phyloP scores from a whole-genome alignment of 2,888 invertebrate genomes.

The Epistrophe eligans region DNA sequence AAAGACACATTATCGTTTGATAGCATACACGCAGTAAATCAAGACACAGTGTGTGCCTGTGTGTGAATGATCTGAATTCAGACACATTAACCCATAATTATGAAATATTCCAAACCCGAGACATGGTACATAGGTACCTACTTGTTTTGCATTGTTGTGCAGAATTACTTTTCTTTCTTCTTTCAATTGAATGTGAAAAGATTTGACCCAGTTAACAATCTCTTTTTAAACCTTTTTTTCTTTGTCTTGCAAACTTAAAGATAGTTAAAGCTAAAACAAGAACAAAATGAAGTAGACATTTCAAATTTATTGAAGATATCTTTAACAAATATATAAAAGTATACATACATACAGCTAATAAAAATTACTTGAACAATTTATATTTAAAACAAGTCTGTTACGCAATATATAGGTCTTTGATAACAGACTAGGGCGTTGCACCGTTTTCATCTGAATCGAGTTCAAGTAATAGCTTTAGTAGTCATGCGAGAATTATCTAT shows the following conservation, averaged over 20 bases:
- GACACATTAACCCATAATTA: constrained; percentile 16
- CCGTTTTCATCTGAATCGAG: constrained; percentile 21
- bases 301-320: neutral
- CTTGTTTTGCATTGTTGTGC: constrained; percentile 12
- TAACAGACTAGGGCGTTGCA: constrained; percentile 29
- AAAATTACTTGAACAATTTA: neutral
- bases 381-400: neutral
- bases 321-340: neutral
- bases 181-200: constrained; percentile 31
- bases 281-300: neutral
- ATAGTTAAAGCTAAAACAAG: neutral
- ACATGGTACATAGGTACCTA: neutral
- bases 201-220: constrained; percentile 35
- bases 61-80: constrained; percentile 33
- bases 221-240: constrained; percentile 1
- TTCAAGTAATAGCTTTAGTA: neutral
- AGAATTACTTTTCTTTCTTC: neutral
- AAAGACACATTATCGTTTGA: neutral
- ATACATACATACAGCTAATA: neutral
- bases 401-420: constrained; percentile 16
- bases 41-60: neutral
- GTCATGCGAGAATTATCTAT: constrained; percentile 37
- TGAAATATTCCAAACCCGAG: neutral
- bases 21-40: neutral
- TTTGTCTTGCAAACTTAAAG: neutral